phyloP scores from a whole-genome alignment of 2,888 invertebrate genomes.

The Sinelater perroti region DNA sequence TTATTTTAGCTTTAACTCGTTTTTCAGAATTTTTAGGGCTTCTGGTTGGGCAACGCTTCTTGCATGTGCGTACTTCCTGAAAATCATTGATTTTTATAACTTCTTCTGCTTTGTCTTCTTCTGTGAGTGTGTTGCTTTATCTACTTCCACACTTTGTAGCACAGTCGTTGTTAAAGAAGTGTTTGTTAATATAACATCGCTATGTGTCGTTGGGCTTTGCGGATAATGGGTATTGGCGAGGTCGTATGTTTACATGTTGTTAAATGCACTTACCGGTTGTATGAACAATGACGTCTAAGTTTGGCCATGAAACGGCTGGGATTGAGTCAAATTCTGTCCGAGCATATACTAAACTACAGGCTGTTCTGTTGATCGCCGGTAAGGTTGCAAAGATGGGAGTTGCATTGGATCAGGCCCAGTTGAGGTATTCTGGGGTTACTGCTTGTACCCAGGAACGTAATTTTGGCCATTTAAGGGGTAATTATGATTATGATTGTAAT shows the following conservation, averaged over 20 bases:
- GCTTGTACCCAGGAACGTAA: too few relatives aligned
- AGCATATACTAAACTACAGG: too few relatives aligned
- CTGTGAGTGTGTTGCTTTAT: not conserved
- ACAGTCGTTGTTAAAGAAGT: not conserved
- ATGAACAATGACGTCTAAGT: too few relatives aligned
- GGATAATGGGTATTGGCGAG: not conserved
- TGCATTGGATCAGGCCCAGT: too few relatives aligned
- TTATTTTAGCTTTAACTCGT: constrained; percentile 6
- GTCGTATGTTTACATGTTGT: not conserved
- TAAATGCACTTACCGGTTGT: constrained; percentile 1
- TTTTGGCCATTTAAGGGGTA: too few relatives aligned
- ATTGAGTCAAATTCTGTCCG: too few relatives aligned
- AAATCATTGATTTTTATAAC: constrained; percentile 6
- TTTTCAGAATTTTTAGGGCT: not conserved
- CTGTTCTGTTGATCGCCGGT: too few relatives aligned
- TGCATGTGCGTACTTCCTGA: constrained; percentile 1
- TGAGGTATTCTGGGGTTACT: too few relatives aligned
- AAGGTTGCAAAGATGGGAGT: too few relatives aligned
- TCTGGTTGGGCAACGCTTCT: not conserved
- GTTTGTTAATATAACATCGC: not conserved
- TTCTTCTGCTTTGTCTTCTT: constrained; percentile 1
- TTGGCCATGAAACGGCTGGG: too few relatives aligned
- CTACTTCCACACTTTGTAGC: not conserved
- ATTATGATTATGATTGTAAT: too few relatives aligned
- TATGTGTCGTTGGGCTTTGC: not conserved